A percentile compares a stretch with the other conserved stretches of the same genome.
Conservation (phyloP, 2,888 invertebrate species). For the Diaperis boleti region DNA sequence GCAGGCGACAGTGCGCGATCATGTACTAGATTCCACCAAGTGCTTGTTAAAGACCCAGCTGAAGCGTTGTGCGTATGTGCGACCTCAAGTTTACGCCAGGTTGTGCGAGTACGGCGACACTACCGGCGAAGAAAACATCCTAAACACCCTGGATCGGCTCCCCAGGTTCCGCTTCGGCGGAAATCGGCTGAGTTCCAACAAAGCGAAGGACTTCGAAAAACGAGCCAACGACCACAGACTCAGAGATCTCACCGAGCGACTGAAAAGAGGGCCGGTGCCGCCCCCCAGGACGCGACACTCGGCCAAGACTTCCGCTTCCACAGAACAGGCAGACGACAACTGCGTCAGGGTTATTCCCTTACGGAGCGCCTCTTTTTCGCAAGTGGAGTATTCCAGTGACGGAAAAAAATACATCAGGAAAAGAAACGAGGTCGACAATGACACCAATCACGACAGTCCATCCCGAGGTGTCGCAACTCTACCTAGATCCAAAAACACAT, state of each 20-base stretch:
- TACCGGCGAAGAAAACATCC: constrained; percentile 59
- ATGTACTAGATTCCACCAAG: constrained; percentile 61
- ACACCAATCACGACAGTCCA: constrained; percentile 39
- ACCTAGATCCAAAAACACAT: constrained; percentile 61
- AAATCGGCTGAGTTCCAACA: constrained; percentile 61
- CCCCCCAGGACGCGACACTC: constrained; percentile 61
- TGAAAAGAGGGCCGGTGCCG: constrained; percentile 71
- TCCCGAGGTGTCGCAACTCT: constrained; percentile 60
- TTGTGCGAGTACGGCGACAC: constrained; percentile 60
- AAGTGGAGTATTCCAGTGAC: constrained; percentile 80
- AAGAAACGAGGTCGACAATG: constrained; percentile 55
- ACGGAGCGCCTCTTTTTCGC: constrained; percentile 89
- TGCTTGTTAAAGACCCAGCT: constrained; percentile 60
- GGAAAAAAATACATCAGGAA: constrained; percentile 72
- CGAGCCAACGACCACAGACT: constrained; percentile 79
- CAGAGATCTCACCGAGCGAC: constrained; percentile 82
- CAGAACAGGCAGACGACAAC: constrained; percentile 45
- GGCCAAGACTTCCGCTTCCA: constrained; percentile 51
- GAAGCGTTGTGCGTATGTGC: constrained; percentile 63
- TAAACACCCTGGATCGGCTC: constrained; percentile 83
- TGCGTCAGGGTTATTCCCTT: constrained; percentile 70
- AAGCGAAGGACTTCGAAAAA: constrained; percentile 53
- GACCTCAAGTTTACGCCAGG: constrained; percentile 62
- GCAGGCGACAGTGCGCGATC: constrained; percentile 62
- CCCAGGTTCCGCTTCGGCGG: constrained; percentile 82